These are phyloP conservation scores for Adelosebastes latens DNA, from an alignment of 2,797 vertebrate genomes.

Conservation along the genomic window DNA sequence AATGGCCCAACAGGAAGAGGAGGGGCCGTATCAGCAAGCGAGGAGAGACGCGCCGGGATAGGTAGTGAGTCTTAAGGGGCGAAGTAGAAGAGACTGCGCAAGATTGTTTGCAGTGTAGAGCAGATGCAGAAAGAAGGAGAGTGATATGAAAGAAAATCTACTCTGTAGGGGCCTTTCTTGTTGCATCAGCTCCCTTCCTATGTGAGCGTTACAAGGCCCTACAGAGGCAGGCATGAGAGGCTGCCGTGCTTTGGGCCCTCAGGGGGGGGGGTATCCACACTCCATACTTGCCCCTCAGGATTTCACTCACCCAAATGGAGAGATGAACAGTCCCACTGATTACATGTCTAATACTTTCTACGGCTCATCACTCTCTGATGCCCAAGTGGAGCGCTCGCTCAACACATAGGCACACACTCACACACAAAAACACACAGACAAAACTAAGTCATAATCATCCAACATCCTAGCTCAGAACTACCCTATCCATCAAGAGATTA, in stretches of 20 bases:
- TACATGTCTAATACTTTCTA: conserved; percentile 71
- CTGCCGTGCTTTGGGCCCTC: conserved; percentile 23
- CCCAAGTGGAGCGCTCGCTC: conserved; percentile 35
- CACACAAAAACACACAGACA: conserved; percentile 10
- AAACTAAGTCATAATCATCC: conserved; percentile 31
- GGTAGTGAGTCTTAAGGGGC: conserved; percentile 45
- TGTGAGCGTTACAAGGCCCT: conserved; percentile 47
- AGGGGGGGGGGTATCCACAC: conserved; percentile 42
- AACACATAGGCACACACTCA: conserved; percentile 1
- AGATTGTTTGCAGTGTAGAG: conserved; percentile 56
- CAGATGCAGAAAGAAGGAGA: conserved; percentile 64
- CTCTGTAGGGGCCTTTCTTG: conserved; percentile 61
- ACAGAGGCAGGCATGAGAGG: conserved; percentile 44
- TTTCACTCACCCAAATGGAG: conserved; percentile 69
- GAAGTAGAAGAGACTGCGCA: conserved; percentile 57
- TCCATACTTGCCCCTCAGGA: conserved; percentile 62
- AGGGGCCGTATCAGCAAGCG: conserved; percentile 30
- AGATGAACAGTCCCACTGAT: conserved; percentile 75
- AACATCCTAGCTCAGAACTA: conserved; percentile 19
- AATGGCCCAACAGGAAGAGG: conserved; percentile 61
- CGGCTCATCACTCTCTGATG: conserved; percentile 70
- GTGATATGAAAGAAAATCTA: conserved; percentile 68
- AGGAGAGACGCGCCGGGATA: conserved; percentile 40
- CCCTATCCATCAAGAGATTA: conserved; percentile 45
- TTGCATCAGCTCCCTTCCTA: conserved; percentile 59